A percentile compares a stretch with the other conserved stretches of the same genome.
phyloP scores from a whole-genome alignment of 2,113 vertebrate species.

The Solea solea region DNA sequence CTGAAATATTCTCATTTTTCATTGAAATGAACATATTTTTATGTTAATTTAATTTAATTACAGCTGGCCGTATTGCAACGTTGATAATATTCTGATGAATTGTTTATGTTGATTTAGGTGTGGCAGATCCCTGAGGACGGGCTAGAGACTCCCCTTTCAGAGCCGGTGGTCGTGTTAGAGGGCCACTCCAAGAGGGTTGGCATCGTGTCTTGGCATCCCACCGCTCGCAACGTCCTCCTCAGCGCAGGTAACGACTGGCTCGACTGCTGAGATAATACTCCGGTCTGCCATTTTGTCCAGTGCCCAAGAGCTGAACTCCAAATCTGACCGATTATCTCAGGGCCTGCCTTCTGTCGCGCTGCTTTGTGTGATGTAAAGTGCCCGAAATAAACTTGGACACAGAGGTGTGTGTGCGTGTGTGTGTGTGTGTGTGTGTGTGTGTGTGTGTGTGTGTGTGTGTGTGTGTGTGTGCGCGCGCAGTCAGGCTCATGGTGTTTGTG shows the following conservation, averaged over 20 bases:
- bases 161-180: conserved; percentile 92
- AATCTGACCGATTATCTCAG: conserved; percentile 41
- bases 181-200: conserved; percentile 97
- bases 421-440: too few relatives aligned
- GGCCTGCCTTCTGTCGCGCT: conserved; percentile 2
- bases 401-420: conserved; percentile 1
- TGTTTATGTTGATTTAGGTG: conserved; percentile 79
- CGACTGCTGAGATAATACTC: not conserved
- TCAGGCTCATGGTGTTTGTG: conserved; percentile 30
- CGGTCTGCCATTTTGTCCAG: conserved; percentile 19
- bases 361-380: conserved; percentile 31
- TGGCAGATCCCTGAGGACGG: conserved; percentile 98
- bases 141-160: conserved; percentile 88
- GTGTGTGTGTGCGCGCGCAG: too few relatives aligned
- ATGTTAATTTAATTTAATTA: too few relatives aligned
- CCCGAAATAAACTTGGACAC: conserved; percentile 55
- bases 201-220: conserved; percentile 97
- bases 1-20: too few relatives aligned
- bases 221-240: conserved; percentile 93
- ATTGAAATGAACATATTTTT: too few relatives aligned
- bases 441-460: not conserved
- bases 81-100: too few relatives aligned
- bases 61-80: too few relatives aligned
- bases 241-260: conserved; percentile 87
- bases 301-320: conserved; percentile 50